Evolutionary conservation across 2,113 vertebrate species (phyloP).

Genomic region (Megatriorchis doriae): DNA sequence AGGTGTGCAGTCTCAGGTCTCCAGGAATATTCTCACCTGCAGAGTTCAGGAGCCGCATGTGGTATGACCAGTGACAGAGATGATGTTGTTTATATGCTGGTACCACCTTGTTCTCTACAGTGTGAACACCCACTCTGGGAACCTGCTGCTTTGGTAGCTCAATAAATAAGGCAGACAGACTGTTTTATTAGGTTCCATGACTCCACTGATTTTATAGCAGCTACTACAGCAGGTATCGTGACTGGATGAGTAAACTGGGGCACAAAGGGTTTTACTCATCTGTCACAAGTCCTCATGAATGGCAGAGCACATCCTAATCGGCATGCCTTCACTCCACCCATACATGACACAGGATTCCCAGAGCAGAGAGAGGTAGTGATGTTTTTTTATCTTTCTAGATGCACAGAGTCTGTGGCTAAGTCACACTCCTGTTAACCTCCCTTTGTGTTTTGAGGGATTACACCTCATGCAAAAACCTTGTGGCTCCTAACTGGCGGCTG

Average conservation of each 20-base stretch:
- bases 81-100: neutral
- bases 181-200: neutral
- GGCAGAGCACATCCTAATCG: neutral
- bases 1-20: conserved; percentile 39
- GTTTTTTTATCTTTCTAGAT: neutral
- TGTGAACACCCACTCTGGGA: neutral
- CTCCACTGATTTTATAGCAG: neutral
- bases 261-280: neutral
- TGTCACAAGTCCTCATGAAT: neutral
- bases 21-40: conserved; percentile 38
- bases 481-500: neutral
- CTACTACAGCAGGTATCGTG: neutral
- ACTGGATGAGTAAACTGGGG: neutral
- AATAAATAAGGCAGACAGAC: neutral
- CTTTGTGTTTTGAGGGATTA: neutral
- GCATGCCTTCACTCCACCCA: neutral
- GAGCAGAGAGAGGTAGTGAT: neutral
- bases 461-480: neutral
- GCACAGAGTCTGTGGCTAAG: neutral
- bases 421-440: neutral
- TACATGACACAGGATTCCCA: neutral
- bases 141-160: neutral
- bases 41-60: neutral
- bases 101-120: neutral
- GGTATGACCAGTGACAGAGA: neutral